Conservation (phyloP, 2,113 vertebrate species). For the Leptocoma aspasia region DNA sequence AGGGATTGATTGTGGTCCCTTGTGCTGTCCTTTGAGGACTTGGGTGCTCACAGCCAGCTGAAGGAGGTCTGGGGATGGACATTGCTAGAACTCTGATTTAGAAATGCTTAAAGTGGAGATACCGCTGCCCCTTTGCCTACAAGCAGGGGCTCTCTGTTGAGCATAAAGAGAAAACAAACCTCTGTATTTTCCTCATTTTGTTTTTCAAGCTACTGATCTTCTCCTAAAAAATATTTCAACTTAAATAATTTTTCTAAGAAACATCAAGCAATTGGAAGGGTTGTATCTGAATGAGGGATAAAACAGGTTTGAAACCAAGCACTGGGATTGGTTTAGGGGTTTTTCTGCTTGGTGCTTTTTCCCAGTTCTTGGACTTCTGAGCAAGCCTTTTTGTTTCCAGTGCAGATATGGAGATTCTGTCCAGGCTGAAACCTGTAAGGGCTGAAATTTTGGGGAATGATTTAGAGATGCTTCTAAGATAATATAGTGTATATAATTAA, state of each 20-base stretch:
- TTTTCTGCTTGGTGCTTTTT: rapidly evolving
- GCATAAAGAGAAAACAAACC: background rate
- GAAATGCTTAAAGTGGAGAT: background rate
- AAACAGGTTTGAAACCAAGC: background rate
- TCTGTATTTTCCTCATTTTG: background rate
- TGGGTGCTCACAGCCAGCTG: background rate
- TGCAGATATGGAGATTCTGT: background rate
- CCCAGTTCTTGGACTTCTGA: background rate
- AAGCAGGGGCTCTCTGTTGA: background rate
- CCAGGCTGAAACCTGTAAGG: background rate
- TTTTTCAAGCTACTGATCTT: background rate
- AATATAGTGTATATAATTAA: background rate
- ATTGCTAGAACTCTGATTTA: background rate
- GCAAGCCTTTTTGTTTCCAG: background rate
- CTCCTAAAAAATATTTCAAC: background rate
- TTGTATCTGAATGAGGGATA: background rate
- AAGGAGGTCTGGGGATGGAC: background rate
- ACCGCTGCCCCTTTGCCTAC: background rate
- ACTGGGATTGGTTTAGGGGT: background rate
- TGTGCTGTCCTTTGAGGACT: background rate
- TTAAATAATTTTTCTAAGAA: background rate
- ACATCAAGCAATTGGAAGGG: background rate
- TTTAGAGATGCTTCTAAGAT: background rate
- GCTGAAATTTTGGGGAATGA: background rate
- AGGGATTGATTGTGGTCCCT: background rate